phyloP scores from a whole-genome alignment of 2,888 invertebrate genomes.

The Biston betularia region DNA sequence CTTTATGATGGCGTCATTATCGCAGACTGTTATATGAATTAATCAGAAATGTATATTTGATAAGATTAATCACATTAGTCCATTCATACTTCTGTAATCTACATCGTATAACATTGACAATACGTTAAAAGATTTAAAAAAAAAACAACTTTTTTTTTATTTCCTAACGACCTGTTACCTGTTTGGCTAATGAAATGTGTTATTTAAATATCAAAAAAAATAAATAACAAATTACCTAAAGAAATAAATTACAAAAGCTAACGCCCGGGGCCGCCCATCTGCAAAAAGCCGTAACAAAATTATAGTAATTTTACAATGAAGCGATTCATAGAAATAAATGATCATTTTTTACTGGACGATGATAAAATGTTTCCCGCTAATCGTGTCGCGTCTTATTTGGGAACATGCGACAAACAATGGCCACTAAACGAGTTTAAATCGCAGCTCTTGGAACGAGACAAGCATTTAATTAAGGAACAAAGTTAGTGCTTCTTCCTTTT shows the following conservation, averaged over 20 bases:
- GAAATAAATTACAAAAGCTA: constrained; percentile 39
- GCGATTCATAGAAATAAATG: constrained; percentile 38
- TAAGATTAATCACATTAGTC: constrained; percentile 14
- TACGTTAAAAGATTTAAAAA: neutral
- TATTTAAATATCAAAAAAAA: constrained; percentile 38
- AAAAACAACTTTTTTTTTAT: neutral
- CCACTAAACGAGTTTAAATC: constrained; percentile 80
- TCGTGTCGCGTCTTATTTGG: constrained; percentile 58
- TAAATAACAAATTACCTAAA: constrained; percentile 36
- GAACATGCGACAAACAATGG: constrained; percentile 65
- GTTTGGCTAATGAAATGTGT: constrained; percentile 11
- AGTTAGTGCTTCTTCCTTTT: constrained; percentile 38
- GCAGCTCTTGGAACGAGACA: constrained; percentile 71
- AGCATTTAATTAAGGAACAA: constrained; percentile 71
- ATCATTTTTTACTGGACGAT: constrained; percentile 27
- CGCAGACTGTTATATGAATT: constrained; percentile 1
- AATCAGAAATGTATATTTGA: constrained; percentile 13
- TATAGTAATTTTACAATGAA: constrained; percentile 39
- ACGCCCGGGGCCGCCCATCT: constrained; percentile 37
- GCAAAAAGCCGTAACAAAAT: constrained; percentile 38
- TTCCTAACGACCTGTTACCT: neutral
- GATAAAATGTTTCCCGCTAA: constrained; percentile 54
- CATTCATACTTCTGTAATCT: constrained; percentile 27
- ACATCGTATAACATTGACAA: constrained; percentile 4
- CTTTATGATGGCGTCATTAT: constrained; percentile 1